These are phyloP conservation scores for Bombyx mori DNA, from an alignment of 1,140 invertebrate genomes.

Conservation along the genomic window DNA sequence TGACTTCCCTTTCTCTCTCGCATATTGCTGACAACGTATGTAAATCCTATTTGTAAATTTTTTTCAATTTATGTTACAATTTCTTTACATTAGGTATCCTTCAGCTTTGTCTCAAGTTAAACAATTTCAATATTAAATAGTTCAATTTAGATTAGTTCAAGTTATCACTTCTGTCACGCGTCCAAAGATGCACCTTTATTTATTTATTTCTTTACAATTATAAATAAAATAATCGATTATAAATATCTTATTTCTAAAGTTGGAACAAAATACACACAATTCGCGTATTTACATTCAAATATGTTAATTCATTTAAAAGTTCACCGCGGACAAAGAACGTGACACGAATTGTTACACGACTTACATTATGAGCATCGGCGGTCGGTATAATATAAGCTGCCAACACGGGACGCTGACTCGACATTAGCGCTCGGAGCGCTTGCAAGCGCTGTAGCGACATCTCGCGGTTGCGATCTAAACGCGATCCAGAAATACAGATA, in stretches of 20 bases:
- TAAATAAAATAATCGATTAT: neutral
- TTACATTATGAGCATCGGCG: constrained; percentile 57
- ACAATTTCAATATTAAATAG: too few relatives aligned
- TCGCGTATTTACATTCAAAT: neutral
- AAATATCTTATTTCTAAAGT: neutral
- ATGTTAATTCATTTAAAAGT: neutral
- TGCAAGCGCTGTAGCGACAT: constrained; percentile 44
- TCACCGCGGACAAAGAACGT: neutral
- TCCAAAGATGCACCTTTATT: too few relatives aligned
- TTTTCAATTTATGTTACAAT: too few relatives aligned
- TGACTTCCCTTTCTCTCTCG: too few relatives aligned
- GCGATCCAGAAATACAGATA: too few relatives aligned
- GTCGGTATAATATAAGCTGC: constrained; percentile 61
- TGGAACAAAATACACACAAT: neutral
- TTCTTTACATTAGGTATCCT: too few relatives aligned
- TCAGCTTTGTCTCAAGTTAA: too few relatives aligned
- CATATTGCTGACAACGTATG: too few relatives aligned
- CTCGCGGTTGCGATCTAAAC: constrained; percentile 3
- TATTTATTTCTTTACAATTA: too few relatives aligned
- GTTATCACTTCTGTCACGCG: too few relatives aligned
- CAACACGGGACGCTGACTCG: constrained; percentile 31
- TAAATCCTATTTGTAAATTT: too few relatives aligned
- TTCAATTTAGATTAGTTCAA: too few relatives aligned
- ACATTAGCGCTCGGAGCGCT: constrained; percentile 55
- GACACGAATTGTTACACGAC: constrained; percentile 9